phyloP scores from a whole-genome alignment of 1,140 invertebrate species.

The honey bee (Apis mellifera) region Amel_HAv3.1 CM009936.2:10040001-10040500 shows the following conservation, averaged over 20 bases:
- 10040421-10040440: too few species aligned
- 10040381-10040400: too few species aligned
- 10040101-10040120: background rate
- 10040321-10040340: background rate
- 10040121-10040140: too few species aligned
- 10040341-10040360: too few species aligned
- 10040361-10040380: too few species aligned
- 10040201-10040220: background rate
- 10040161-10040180: background rate
- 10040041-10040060: conserved; percentile 41
- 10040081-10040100: background rate
- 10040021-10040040: conserved; percentile 28
- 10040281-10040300: background rate
- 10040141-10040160: too few species aligned
- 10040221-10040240: background rate
- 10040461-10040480: conserved; percentile 42
- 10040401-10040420: too few species aligned
- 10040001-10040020: conserved; percentile 7
- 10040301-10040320: background rate
- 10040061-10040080: background rate
- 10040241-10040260: background rate
- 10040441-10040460: conserved; percentile 58
- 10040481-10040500: conserved; percentile 53
- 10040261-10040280: background rate
- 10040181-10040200: background rate